Conservation (phyloP, 2,888 invertebrate genomes). For the Folsomia manolachei region DNA sequence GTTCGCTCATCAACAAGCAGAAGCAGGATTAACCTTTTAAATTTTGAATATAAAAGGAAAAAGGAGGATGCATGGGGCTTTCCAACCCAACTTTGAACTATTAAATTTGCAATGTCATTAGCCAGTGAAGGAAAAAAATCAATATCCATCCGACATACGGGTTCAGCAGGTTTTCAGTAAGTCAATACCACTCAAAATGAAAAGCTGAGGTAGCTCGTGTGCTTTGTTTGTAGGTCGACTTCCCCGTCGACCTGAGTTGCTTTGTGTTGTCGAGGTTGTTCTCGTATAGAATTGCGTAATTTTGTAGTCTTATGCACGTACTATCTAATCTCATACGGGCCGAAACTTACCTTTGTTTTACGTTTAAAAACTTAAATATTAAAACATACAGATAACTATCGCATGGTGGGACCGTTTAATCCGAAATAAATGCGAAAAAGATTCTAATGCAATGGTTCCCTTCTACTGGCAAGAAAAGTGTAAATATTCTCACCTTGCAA, state of each 20-base stretch:
- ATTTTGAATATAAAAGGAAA: not conserved
- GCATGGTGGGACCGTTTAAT: no score
- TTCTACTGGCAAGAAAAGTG: no score
- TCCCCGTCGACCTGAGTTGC: no score
- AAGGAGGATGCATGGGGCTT: not conserved
- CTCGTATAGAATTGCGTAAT: not conserved
- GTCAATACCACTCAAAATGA: not conserved
- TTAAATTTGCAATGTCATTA: constrained; percentile 15
- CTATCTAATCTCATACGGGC: not conserved
- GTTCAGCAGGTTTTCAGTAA: not conserved
- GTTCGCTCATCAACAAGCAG: no score
- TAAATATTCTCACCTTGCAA: no score
- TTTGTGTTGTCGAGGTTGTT: constrained; percentile 12
- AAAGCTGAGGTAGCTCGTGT: not conserved
- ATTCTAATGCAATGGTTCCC: no score
- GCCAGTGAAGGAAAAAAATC: constrained; percentile 4
- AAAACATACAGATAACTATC: no score
- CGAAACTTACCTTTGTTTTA: not conserved
- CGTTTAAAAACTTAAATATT: no score
- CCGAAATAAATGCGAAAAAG: no score
- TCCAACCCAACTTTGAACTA: not conserved
- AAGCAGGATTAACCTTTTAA: no score
- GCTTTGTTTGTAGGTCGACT: not conserved
- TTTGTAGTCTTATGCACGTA: not conserved
- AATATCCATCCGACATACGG: no score